Evolutionary conservation across 2,888 invertebrate species (phyloP), one percentile per base, ranked within the genome.

Genomic region (Trichopria drosophilae): DNA sequence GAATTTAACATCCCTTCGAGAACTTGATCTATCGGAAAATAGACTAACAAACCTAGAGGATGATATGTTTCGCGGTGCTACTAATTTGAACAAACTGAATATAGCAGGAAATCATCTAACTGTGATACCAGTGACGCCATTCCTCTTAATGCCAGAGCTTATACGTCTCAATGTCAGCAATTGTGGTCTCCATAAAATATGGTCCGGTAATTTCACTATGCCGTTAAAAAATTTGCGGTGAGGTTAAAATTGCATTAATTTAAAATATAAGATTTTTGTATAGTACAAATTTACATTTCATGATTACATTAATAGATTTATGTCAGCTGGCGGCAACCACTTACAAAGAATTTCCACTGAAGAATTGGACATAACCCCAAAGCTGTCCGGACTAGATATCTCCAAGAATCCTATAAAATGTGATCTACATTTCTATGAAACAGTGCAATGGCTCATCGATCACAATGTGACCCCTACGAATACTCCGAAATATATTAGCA

Each of bases 11-110:
- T 82, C 84, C 61, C 76, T 91, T 3, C 81, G 82, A 19, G 83
- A 85, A 49, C 77, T 91, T 45, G 87, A 90, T 67, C 77, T 90
- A 29, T 85, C 89, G 23, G 80, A 85, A 64, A 91, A 91, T 66
- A 71, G 82, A 59, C 79, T 91, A 40, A 75, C 77, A 6, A 79
- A 79, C 15, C 71, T 90, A 23, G 82, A 85, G 35, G 75, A 78
- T 6, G 79, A 82, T 61, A 78, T 84, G 52, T 89, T 90, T 69
- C 79, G 79, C 60, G 81, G 84, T 55, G 88, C 87, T 59, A 79
- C 78, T 18, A 82, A 84, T 55, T 76, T 90, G 50, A 81, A 77
- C 19, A 84, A 81, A 72, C 73, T 90, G 9, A 85, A 82, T 66
- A 79, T 91, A 34, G 84, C 86, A 59, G 85, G 86, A 10, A 91